Evolutionary conservation across 2,797 vertebrate genomes (phyloP).

Genomic region (Neosalanx taihuensis): DNA sequence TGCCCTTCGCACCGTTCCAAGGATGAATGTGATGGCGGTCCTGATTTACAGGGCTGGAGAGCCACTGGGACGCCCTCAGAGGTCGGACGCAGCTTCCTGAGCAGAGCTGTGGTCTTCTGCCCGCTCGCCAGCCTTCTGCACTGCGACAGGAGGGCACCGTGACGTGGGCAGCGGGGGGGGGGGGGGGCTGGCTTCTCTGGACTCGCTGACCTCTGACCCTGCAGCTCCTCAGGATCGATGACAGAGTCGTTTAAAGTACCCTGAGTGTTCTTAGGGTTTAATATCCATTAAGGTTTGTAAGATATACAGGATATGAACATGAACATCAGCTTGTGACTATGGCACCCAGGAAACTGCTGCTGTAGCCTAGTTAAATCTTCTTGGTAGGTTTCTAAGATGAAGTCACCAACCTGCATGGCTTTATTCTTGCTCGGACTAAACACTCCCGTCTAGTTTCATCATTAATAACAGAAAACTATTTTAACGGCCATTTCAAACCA

Average conservation of each 20-base stretch:
- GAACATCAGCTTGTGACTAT: too few species aligned
- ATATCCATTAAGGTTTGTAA: conserved; percentile 50
- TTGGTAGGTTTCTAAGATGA: too few species aligned
- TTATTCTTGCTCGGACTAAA: conserved; percentile 45
- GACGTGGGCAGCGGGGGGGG: too few species aligned
- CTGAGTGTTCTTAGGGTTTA: conserved; percentile 39
- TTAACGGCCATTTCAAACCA: conserved; percentile 19
- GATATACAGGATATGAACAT: too few species aligned
- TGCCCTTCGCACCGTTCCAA: background rate
- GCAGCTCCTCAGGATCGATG: too few species aligned
- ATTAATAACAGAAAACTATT: conserved; percentile 42
- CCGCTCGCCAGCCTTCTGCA: background rate
- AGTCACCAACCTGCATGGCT: too few species aligned
- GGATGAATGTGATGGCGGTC: conserved; percentile 47
- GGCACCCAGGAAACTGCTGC: too few species aligned
- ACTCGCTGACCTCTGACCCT: too few species aligned
- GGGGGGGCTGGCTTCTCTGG: too few species aligned
- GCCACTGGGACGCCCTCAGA: conserved; percentile 28
- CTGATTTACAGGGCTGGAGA: conserved; percentile 44
- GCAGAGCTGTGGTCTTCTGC: background rate
- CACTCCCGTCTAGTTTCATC: conserved; percentile 39
- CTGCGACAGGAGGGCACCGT: too few species aligned
- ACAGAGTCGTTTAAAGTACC: background rate
- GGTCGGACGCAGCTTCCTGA: conserved; percentile 20
- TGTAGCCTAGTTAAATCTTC: too few species aligned